Evolutionary conservation across 2,113 vertebrate genomes (phyloP).

Genomic region (Xenopus tropicalis): DNA sequence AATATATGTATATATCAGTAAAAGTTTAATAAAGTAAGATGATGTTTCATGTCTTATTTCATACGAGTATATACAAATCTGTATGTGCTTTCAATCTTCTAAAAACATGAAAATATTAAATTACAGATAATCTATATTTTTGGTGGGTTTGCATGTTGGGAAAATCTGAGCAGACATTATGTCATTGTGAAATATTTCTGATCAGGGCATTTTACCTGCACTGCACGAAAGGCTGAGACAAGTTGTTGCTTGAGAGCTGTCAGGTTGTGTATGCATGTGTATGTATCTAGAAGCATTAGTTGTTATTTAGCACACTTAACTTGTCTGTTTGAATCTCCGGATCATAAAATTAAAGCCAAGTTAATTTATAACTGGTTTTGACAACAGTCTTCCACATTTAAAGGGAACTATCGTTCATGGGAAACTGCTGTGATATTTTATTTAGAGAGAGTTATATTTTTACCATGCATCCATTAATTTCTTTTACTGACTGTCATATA

Average conservation of each 20-base stretch:
- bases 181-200: not conserved
- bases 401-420: too few relatives aligned
- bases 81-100: slow-evolving; percentile 10
- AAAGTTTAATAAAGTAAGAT: too few relatives aligned
- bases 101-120: slow-evolving; percentile 18
- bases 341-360: not conserved
- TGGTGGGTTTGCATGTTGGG: not conserved
- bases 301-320: not conserved
- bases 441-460: too few relatives aligned
- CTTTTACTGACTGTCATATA: too few relatives aligned
- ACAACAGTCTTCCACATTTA: too few relatives aligned
- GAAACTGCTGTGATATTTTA: too few relatives aligned
- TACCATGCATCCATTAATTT: too few relatives aligned
- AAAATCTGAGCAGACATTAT: slow-evolving; percentile 12
- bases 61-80: not conserved
- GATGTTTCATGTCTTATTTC: not conserved
- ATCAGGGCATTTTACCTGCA: not conserved
- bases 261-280: not conserved
- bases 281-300: not conserved
- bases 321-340: not conserved
- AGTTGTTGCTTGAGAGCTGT: slow-evolving; percentile 2
- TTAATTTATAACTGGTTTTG: too few relatives aligned
- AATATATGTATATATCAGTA: too few relatives aligned
- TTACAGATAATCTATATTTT: slow-evolving; percentile 6
- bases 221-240: not conserved